Percentiles rank a stretch among this genome's conserved stretches.
These are phyloP conservation scores for Drosophila eohydei DNA, from an alignment of 2,888 invertebrate species.

Conservation along the genomic window DNA sequence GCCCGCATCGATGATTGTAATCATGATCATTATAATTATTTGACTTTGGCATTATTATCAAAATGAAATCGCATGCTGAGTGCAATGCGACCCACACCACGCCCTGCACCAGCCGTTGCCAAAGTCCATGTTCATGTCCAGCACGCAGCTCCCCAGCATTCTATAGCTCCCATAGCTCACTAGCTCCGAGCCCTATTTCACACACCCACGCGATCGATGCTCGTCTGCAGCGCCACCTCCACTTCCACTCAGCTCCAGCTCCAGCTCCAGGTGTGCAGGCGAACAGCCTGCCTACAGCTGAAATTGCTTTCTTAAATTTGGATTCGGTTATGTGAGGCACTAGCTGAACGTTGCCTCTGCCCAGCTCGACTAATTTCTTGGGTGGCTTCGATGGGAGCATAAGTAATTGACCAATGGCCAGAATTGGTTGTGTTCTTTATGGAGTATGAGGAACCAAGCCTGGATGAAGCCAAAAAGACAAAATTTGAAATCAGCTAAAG, in stretches of 20 bases:
- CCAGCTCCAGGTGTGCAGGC: not conserved
- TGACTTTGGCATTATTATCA: conserved; percentile 80
- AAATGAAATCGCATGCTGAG: conserved; percentile 78
- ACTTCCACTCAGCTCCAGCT: conserved; percentile 14
- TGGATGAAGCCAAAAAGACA: no score
- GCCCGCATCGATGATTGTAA: conserved; percentile 73
- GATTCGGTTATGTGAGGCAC: conserved; percentile 25
- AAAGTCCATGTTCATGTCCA: conserved; percentile 28
- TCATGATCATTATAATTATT: conserved; percentile 82
- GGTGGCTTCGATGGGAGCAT: conserved; percentile 17
- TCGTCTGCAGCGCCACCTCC: conserved; percentile 42
- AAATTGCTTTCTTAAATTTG: conserved; percentile 62
- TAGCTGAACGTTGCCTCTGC: not conserved
- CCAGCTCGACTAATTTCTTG: conserved; percentile 20
- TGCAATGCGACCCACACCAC: conserved; percentile 29
- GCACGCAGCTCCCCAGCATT: conserved; percentile 26
- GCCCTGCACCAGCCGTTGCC: conserved; percentile 14
- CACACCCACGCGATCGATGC: conserved; percentile 63
- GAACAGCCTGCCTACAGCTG: conserved; percentile 8
- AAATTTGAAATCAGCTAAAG: not conserved
- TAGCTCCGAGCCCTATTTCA: conserved; percentile 68
- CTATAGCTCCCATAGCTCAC: not conserved
- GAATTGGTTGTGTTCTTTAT: not conserved
- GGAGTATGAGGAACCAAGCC: no score
- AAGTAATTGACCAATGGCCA: conserved; percentile 2